Percentiles rank a stretch among this genome's conserved stretches.
Conservation (phyloP, 2,888 invertebrate species). For the Drosophila falleni region DNA sequence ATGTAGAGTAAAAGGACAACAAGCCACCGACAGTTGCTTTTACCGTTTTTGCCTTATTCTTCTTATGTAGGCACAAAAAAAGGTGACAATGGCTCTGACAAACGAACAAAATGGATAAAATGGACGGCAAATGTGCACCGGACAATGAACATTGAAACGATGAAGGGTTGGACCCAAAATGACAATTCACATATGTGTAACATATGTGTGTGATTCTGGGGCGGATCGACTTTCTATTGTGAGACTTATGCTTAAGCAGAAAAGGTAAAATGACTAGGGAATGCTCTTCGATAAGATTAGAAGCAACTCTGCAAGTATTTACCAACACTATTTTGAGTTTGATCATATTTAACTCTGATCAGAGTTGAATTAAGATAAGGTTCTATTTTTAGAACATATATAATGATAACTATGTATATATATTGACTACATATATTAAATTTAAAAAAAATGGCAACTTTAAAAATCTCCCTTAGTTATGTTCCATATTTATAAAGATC, state of each 20-base stretch:
- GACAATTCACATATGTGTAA: conserved; percentile 50
- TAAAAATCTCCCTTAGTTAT: background rate
- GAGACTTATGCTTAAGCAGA: conserved; percentile 13
- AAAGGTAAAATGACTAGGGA: background rate
- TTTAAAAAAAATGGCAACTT: background rate
- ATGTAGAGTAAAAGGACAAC: conserved; percentile 72
- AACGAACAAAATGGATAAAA: conserved; percentile 55
- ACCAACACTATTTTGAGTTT: too few species aligned
- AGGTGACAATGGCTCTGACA: conserved; percentile 74
- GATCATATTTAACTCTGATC: too few species aligned
- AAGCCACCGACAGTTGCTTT: conserved; percentile 79
- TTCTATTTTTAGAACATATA: too few species aligned
- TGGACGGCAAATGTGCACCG: conserved; percentile 68
- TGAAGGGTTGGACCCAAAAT: conserved; percentile 30
- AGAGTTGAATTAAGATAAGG: too few species aligned
- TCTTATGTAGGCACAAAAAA: conserved; percentile 59
- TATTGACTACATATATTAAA: background rate
- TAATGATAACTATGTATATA: too few species aligned
- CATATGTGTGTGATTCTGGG: conserved; percentile 49
- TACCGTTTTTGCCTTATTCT: conserved; percentile 38
- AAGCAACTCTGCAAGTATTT: background rate
- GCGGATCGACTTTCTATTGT: conserved; percentile 16
- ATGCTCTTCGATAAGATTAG: background rate
- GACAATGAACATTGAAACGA: conserved; percentile 34
- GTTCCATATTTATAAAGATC: background rate